phyloP scores from a whole-genome alignment of 2,797 vertebrate genomes.

The Loriculus beryllinus region DNA sequence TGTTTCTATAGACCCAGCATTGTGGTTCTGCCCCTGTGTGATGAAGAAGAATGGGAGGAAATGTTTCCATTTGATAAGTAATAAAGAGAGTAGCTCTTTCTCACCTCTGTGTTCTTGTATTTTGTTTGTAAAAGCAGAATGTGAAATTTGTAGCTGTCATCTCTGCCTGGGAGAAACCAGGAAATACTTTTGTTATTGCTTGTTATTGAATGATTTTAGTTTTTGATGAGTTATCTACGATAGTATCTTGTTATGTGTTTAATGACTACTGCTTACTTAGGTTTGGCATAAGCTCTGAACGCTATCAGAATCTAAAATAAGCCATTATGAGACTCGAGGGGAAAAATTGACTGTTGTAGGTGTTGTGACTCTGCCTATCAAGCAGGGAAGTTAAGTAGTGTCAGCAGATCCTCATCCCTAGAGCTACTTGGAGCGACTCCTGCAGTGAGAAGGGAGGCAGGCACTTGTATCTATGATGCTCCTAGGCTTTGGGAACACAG shows the following conservation, averaged over 20 bases:
- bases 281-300: background rate
- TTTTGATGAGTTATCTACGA: background rate
- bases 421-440: background rate
- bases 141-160: background rate
- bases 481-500: background rate
- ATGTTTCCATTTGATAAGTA: background rate
- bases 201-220: background rate
- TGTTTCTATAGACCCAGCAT: background rate
- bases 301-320: background rate
- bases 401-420: background rate
- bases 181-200: background rate
- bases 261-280: background rate
- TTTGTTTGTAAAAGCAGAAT: background rate
- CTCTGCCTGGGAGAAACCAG: background rate
- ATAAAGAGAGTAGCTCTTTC: background rate
- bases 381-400: background rate
- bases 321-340: background rate
- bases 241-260: background rate
- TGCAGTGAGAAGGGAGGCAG: accelerated
- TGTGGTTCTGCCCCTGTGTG: background rate
- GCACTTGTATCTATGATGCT: background rate
- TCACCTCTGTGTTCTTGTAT: background rate
- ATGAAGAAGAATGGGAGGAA: background rate
- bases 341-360: background rate
- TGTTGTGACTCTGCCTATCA: background rate